A percentile compares a stretch with the other conserved stretches of the same genome.
phyloP scores from a whole-genome alignment of 53 echinoderm and acorn worm genomes.

The Stichopus horrens region DNA sequence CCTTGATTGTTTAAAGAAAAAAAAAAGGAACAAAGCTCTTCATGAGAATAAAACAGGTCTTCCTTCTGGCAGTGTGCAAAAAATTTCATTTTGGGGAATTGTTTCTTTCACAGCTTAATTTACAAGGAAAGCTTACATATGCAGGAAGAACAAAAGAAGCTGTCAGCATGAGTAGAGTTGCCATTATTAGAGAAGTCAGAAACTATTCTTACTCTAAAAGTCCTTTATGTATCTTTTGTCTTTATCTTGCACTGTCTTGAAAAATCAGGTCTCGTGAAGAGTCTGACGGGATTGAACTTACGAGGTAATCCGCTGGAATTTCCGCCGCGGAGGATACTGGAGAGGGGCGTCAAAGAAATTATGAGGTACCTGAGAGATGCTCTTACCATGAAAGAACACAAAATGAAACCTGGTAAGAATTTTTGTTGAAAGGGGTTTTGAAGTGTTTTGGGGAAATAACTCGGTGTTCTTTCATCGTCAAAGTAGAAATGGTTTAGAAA shows the following conservation, averaged over 20 bases:
- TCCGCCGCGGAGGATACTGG: conserved; percentile 72
- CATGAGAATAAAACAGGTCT: too few relatives aligned
- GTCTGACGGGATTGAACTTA: conserved; percentile 82
- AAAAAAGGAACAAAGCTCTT: too few relatives aligned
- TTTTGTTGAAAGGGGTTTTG: not conserved
- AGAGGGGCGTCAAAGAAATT: conserved; percentile 83
- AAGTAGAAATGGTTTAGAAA: too few relatives aligned
- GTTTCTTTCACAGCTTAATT: too few relatives aligned
- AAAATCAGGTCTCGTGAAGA: conserved; percentile 74
- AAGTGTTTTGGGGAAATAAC: too few relatives aligned
- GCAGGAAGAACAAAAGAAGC: too few relatives aligned
- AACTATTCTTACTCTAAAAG: not conserved
- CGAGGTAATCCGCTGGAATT: conserved; percentile 82
- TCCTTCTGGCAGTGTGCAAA: too few relatives aligned
- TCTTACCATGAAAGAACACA: conserved; percentile 56
- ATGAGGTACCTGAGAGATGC: conserved; percentile 85
- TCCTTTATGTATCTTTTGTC: not conserved
- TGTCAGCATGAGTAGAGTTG: too few relatives aligned
- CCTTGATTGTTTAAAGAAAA: too few relatives aligned
- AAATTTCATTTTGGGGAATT: too few relatives aligned
- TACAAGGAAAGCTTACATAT: too few relatives aligned
- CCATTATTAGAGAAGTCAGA: not conserved
- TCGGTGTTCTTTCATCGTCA: too few relatives aligned
- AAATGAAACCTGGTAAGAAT: conserved; percentile 65
- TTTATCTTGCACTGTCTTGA: not conserved